A percentile compares a stretch with the other conserved stretches of the same genome.
Conservation (phyloP, 2,113 vertebrate species). For the Corythoichthys intestinalis region DNA sequence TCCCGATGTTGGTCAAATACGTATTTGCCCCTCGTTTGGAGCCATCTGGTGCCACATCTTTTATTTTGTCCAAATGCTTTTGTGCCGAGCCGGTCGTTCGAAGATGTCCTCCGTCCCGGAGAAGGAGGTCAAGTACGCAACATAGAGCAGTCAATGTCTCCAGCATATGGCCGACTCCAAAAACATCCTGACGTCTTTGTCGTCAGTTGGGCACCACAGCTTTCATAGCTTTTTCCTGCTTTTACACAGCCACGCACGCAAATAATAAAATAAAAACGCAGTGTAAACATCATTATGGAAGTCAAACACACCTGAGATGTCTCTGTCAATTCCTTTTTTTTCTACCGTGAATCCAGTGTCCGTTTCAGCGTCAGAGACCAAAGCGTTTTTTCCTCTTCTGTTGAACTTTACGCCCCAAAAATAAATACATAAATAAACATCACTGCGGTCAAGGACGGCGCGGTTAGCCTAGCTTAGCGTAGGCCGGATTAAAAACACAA, state of each 20-base stretch:
- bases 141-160: conserved; percentile 47
- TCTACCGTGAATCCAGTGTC: not conserved
- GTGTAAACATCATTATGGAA: conserved; percentile 62
- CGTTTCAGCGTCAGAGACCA: not conserved
- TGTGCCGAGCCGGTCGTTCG: no score
- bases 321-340: not conserved
- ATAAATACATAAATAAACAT: not conserved
- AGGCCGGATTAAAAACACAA: not conserved
- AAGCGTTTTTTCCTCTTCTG: not conserved
- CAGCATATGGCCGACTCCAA: conserved; percentile 37
- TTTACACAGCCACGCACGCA: conserved; percentile 5
- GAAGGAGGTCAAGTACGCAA: not conserved
- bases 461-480: conserved; percentile 2
- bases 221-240: conserved; percentile 67
- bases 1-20: no score
- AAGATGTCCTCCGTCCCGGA: not conserved
- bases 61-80: no score
- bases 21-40: no score
- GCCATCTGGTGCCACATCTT: no score
- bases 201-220: conserved; percentile 44
- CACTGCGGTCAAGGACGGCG: not conserved
- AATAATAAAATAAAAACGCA: conserved; percentile 15
- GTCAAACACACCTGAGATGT: conserved; percentile 59
- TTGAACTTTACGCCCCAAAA: not conserved
- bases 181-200: not conserved